A percentile compares a stretch with the other conserved stretches of the same genome.
These are phyloP conservation scores for Mellivora capensis DNA, from an alignment of 2,113 vertebrate species.

Conservation along the genomic window DNA sequence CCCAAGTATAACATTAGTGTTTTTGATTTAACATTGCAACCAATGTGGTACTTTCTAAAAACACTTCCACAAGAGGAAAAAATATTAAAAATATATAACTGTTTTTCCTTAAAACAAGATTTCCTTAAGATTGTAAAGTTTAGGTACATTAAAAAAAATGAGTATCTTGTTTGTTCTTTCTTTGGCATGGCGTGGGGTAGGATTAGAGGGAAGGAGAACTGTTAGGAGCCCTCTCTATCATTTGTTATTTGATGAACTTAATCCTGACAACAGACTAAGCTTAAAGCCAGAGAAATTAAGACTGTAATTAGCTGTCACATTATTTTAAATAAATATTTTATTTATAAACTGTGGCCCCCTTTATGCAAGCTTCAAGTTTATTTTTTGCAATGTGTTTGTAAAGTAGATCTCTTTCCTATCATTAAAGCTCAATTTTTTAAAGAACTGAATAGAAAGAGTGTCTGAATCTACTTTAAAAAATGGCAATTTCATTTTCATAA, in stretches of 20 bases:
- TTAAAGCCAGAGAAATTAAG: slow-evolving; percentile 15
- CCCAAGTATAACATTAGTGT: background rate
- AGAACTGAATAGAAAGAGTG: background rate
- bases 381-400: background rate
- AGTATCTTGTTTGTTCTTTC: background rate
- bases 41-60: background rate
- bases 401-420: background rate
- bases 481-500: background rate
- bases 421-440: background rate
- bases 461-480: background rate
- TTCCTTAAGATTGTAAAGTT: slow-evolving; percentile 3
- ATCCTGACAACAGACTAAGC: background rate
- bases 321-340: slow-evolving; percentile 4
- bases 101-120: slow-evolving; percentile 10
- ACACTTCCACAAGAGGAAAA: background rate
- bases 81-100: background rate
- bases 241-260: background rate
- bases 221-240: background rate
- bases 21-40: background rate
- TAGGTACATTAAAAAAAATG: background rate
- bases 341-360: background rate
- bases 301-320: background rate
- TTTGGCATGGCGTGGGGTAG: background rate
- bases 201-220: background rate
- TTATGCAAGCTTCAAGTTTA: background rate